Evolutionary conservation across 2,888 invertebrate species (phyloP), one percentile per base, ranked within the genome.

Genomic region (Harpalus rufipes): DNA sequence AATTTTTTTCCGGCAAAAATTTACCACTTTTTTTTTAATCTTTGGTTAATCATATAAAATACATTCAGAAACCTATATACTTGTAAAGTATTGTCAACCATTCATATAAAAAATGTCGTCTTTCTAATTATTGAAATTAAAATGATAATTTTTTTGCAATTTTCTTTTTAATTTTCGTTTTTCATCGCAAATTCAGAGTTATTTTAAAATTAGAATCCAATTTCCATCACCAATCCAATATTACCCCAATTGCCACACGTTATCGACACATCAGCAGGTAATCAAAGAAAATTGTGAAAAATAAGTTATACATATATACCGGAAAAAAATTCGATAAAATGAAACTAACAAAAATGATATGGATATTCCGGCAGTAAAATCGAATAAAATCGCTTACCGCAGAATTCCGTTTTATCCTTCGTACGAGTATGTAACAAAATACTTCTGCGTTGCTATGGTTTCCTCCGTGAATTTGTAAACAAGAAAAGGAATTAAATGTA

Each of bases 341-440:
- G 25, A n/a, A 63, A 25, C 63, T 63, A 68, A 39, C 6, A 68
- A 25, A 68, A 32, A 39, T n/a, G 63, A 16, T 39, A 68, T 68
- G 68, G n/a, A 68, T 41, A 68, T 68, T 39, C 68, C 68, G n/a
- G 7, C 7, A 32, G 65, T 32, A 14, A 65, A 74, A 74, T 74
- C 74, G 51, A n/a, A 21, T 74, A 44, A 74, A 74, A 74, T 74
- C 74, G 74, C 74, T 74, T 74, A 51, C 56, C 18, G 16, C 56
- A 6, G 63, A 32, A 59, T 59, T 59, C 18, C 18, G 14, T 59
- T 59, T 14, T 5, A 59, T 16, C 16, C 10, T 51, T 51, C 44
- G 44, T 51, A 32, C 32, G 32, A 32, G 32, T 5, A 32, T 32
- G 32, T 6, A 32, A 32, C 10, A 12, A 5, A 51, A 51, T 12